phyloP scores from a whole-genome alignment of 2,888 invertebrate genomes.

The Loripinus fragilis region DNA sequence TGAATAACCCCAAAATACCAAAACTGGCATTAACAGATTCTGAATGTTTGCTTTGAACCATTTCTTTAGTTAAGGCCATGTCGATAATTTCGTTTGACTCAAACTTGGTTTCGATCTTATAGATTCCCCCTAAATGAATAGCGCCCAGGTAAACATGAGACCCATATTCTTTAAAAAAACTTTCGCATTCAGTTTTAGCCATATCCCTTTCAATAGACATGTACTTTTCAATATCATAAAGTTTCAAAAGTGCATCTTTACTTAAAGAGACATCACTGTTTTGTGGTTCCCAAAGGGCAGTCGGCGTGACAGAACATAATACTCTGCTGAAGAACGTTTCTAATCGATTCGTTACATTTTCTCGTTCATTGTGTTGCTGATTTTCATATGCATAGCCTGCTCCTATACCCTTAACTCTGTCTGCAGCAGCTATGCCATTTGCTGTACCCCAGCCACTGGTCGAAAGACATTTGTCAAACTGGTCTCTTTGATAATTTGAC shows the following conservation, averaged over 20 bases:
- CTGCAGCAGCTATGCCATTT: background rate
- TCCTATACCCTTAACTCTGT: background rate
- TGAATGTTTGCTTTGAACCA: background rate
- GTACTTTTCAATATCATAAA: background rate
- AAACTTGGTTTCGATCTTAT: background rate
- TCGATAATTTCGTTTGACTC: background rate
- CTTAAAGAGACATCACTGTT: background rate
- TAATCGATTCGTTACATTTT: background rate
- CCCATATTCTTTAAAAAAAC: background rate
- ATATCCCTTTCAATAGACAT: background rate
- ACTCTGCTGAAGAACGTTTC: background rate
- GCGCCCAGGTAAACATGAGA: background rate
- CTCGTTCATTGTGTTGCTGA: background rate
- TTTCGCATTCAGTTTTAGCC: background rate
- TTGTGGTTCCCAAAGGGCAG: background rate
- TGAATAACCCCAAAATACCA: background rate
- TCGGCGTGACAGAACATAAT: background rate
- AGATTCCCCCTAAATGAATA: background rate
- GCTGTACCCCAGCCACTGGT: background rate
- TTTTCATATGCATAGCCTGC: background rate
- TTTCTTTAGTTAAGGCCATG: background rate
- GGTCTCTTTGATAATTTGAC: background rate
- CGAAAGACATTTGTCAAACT: background rate
- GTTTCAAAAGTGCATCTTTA: background rate
- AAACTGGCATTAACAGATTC: background rate